phyloP scores from a whole-genome alignment of 1,140 invertebrate genomes.

The Gerris buenoi region DNA sequence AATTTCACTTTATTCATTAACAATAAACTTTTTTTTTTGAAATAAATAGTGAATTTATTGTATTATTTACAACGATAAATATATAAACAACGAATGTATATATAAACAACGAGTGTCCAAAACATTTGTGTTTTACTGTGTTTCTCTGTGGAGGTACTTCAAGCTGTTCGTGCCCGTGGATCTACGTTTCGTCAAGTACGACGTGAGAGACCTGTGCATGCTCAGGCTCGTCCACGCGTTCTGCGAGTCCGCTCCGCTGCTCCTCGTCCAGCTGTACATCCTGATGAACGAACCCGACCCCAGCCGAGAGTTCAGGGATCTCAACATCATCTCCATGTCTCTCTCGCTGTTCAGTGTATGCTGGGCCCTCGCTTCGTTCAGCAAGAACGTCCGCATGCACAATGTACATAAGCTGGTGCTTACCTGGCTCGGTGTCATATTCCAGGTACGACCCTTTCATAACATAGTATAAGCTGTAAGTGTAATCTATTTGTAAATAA shows the following conservation, averaged over 20 bases:
- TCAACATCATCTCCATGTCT: slow-evolving; percentile 65
- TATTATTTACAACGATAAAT: no score
- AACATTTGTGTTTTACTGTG: slow-evolving; percentile 59
- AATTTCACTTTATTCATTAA: no score
- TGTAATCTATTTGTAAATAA: no score
- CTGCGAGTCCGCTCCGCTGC: slow-evolving; percentile 70
- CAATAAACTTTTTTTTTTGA: no score
- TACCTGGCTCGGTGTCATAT: slow-evolving; percentile 78
- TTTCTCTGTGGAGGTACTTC: slow-evolving; percentile 74
- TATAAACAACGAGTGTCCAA: no score
- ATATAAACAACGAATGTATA: no score
- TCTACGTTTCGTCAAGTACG: slow-evolving; percentile 61
- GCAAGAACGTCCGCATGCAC: slow-evolving; percentile 63
- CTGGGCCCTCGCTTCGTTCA: slow-evolving; percentile 80
- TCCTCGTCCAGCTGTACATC: slow-evolving; percentile 67
- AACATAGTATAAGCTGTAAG: no score
- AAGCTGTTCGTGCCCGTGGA: slow-evolving; percentile 76
- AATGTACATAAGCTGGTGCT: slow-evolving; percentile 70
- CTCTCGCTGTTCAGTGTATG: slow-evolving; percentile 71
- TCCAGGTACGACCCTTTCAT: slow-evolving; percentile 45
- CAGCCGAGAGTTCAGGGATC: slow-evolving; percentile 45
- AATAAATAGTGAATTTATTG: no score
- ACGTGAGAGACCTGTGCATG: slow-evolving; percentile 56
- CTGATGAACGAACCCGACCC: slow-evolving; percentile 32
- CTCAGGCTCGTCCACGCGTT: slow-evolving; percentile 73